Evolutionary conservation across 2,888 invertebrate species (phyloP), one percentile per base, ranked within the genome.

Genomic region (Campopleginae sp.): DNA sequence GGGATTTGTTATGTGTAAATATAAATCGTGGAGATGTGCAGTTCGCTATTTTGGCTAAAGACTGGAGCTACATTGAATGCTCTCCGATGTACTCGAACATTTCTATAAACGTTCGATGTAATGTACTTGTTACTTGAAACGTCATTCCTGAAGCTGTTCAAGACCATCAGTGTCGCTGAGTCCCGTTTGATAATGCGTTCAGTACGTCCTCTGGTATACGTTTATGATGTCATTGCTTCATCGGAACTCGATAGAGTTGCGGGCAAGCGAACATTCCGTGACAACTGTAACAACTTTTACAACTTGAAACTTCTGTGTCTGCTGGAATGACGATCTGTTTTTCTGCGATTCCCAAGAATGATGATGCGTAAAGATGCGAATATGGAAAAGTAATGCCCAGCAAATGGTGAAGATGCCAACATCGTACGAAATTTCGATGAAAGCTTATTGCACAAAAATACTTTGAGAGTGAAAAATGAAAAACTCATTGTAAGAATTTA

Each of bases 11-110:
- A 38, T 38, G 66, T n/a, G 23, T 71, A 48, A 23, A 71, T 58
- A 61, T 48, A 61, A 44, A 51, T 46, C n/a, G 48, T 65, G 65
- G 54, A 72, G 65, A 63, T 80, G 65, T 48, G 72, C n/a, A 71
- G 79, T 33, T 71, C 27, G 79, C 42, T 80, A 72, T 72, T 72
- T 65, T 12, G 63, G 42, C 3, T 51, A 72, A 80, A 72, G 72
- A 72, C 72, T 54, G 51, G 80, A 65, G 44, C 65, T 65, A 51
- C 54, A 65, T 72, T 61, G 51, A 71, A 33, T 79, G 23, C 80
- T 65, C 51, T 51, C 27, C 79, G 44, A 14, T 23, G 38, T 42
- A 54, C 42, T 42, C 51, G 42, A 42, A 44, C 65, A 31, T 38
- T 46, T 72, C 65, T 72, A 80, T 72, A 66, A 80, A 51, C 71